A percentile compares a stretch with the other conserved stretches of the same genome.
These are phyloP conservation scores for Muscicapa striata DNA, from an alignment of 2,797 vertebrate species.

Conservation along the genomic window DNA sequence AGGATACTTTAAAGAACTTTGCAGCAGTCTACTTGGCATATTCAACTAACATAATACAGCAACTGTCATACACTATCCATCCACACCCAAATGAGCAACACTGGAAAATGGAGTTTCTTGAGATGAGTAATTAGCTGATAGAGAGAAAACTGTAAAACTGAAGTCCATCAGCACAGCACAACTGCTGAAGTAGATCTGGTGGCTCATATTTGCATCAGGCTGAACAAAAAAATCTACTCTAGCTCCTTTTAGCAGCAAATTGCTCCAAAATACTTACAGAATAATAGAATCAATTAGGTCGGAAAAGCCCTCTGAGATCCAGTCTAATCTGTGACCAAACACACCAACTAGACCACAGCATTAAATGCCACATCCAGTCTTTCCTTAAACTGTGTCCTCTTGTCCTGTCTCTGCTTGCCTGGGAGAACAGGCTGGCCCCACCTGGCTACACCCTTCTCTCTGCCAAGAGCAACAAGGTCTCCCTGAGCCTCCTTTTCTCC, in stretches of 20 bases:
- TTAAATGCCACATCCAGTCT: neutral
- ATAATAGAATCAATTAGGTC: neutral
- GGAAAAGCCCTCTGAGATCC: neutral
- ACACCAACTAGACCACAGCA: neutral
- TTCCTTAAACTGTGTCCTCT: neutral
- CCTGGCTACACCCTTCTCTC: no score
- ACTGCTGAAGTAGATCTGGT: neutral
- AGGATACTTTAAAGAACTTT: neutral
- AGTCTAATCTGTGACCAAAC: neutral
- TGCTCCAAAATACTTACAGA: neutral
- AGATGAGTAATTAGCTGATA: neutral
- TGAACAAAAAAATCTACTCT: neutral
- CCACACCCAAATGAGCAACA: neutral
- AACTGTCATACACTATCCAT: neutral
- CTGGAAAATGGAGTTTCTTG: neutral
- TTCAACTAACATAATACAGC: neutral
- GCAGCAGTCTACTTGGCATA: neutral
- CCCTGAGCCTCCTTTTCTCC: neutral
- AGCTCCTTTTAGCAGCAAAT: neutral
- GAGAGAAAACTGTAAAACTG: neutral
- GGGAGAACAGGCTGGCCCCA: neutral
- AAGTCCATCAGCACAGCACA: neutral
- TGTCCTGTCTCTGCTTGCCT: neutral
- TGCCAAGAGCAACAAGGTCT: accelerated
- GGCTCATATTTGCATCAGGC: neutral